phyloP scores from a whole-genome alignment of 2,113 vertebrate genomes.

The Colius striatus region DNA sequence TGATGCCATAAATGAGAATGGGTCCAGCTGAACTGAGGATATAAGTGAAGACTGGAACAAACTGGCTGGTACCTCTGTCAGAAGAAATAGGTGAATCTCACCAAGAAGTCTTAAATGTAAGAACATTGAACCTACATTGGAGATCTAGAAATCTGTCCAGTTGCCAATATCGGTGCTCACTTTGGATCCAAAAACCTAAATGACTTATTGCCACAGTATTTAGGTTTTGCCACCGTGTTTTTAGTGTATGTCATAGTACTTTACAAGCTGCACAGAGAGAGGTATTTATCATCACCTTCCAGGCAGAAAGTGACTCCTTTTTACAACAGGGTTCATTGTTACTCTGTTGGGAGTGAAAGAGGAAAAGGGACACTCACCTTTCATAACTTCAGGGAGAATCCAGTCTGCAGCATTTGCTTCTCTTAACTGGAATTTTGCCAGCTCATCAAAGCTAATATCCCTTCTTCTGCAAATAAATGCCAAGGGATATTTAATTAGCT shows the following conservation, averaged over 20 bases:
- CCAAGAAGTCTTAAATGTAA: neutral
- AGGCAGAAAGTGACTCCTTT: neutral
- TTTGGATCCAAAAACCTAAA: neutral
- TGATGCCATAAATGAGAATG: neutral
- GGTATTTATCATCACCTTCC: neutral
- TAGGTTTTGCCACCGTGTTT: neutral
- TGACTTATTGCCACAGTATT: neutral
- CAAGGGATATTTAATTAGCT: conserved; percentile 50
- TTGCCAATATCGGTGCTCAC: neutral
- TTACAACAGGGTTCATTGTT: neutral
- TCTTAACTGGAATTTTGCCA: neutral
- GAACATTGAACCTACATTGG: neutral
- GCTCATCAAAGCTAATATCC: conserved; percentile 15
- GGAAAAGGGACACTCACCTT: neutral
- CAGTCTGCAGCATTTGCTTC: neutral
- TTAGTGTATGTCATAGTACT: neutral
- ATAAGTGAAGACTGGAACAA: neutral
- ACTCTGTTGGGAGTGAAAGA: neutral
- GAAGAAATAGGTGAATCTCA: neutral
- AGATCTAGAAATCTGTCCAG: neutral
- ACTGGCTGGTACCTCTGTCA: neutral
- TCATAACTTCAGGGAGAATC: neutral
- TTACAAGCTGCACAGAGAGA: neutral
- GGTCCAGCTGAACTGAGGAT: neutral
- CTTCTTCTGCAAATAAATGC: conserved; percentile 39